Percentiles rank a stretch among this genome's conserved stretches.
Conservation (phyloP, 2,888 invertebrate species). For the Sceliomorpha sp. region DNA sequence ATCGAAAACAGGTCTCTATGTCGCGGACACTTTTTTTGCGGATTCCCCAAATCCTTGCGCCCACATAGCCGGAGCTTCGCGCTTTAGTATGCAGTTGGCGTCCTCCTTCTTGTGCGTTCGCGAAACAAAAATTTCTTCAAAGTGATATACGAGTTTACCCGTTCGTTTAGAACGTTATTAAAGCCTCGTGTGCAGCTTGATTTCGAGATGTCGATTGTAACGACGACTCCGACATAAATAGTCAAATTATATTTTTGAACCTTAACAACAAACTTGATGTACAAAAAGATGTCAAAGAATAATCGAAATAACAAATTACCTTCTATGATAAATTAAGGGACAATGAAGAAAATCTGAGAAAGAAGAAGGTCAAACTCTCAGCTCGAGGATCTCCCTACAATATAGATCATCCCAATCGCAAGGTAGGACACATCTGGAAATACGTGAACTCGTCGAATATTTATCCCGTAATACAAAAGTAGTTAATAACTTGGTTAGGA, state of each 20-base stretch:
- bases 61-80: constrained; percentile 37
- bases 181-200: too few relatives aligned
- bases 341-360: too few relatives aligned
- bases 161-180: constrained; percentile 23
- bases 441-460: constrained; percentile 27
- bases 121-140: constrained; percentile 31
- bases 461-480: constrained; percentile 36
- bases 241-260: too few relatives aligned
- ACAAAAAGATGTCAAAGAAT: too few relatives aligned
- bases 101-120: constrained; percentile 30
- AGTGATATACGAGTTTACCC: constrained; percentile 44
- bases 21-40: constrained; percentile 48
- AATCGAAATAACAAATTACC: too few relatives aligned
- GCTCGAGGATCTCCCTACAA: too few relatives aligned
- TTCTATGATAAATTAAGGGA: too few relatives aligned
- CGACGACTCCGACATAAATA: too few relatives aligned
- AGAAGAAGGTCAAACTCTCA: too few relatives aligned
- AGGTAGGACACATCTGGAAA: constrained; percentile 15
- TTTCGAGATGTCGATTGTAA: too few relatives aligned
- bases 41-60: constrained; percentile 44
- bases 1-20: constrained; percentile 48
- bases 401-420: constrained; percentile 1
- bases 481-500: constrained; percentile 62
- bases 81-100: constrained; percentile 45
- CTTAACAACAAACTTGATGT: too few relatives aligned